Base-by-base conservation (phyloP, 1,140 invertebrate species). In the Adelges cooleyi region DNA sequence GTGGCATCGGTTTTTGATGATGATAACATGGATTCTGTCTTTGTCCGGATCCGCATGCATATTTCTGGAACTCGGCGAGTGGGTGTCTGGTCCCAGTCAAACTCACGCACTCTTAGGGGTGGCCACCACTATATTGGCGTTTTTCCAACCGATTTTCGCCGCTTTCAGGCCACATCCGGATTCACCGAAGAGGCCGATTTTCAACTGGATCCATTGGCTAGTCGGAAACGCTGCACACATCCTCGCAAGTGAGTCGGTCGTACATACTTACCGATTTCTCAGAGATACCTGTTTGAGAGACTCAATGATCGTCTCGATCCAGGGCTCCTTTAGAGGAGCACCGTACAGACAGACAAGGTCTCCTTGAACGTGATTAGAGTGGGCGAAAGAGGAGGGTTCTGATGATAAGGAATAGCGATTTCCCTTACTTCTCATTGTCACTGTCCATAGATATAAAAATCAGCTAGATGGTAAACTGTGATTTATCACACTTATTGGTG, bases 141-240 rank as follows among this genome's bases (percentile, higher is more conserved):
- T 92, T 70, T 78, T 93, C 68, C 89, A 98, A 77, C 92, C 92
- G 0, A 84, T 93, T 69, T 85, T 89, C 80, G 91, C 91, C 5
- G 82, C 85, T 33, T 86, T 94, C 73, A 82, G 94, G 65, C 92
- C 91, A 3, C 83, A 87, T 73, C 91, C 92, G 1, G 86, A 85
- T 51, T 85, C 87, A 48, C 80, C 84, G 2, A 85, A 83, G 70
- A 78, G 93, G 62, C 82, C 86, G 0, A 77, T 94, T 59, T 96
- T 97, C 78, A 98, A 98, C 75, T 97, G 93, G 93, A 72, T 83
- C 15, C 93, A 97, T 76, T 97, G 92, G 90, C 77, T 90, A 44
- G 81, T 91, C 68, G 94, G 94, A 50, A 96, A 95, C 74, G 76
- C 84, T n/a, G 92, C 92, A 2, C 90, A 95, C 73, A 90, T 95